Evolutionary conservation across 2,113 vertebrate genomes (phyloP), one percentile per base, ranked within the genome.

Genomic region (Oriolus oriolus): DNA sequence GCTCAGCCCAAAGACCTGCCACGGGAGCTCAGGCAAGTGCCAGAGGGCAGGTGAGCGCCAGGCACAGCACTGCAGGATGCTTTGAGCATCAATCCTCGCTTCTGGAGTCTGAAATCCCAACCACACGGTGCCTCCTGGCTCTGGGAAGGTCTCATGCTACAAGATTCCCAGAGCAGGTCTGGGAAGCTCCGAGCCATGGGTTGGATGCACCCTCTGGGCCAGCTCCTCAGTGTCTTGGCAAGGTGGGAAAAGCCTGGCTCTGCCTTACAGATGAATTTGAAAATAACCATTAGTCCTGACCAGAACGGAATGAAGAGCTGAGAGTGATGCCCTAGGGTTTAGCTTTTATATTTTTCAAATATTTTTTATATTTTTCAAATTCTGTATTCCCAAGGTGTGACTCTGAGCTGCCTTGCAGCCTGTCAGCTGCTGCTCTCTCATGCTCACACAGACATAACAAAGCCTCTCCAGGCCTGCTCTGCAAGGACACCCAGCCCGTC

Each of bases 261-360:
- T 26, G 1, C 33, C 21, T 69, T 30, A 30, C 3, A 30, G 41
- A 5, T 15, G 21, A 39, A 21, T 44, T 33, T 5, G 39, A 63
- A 49, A 49, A 41, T 4, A 27, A 13, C 7, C 59, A 28, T 21
- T 2, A 22, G 6, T 3, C 21, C 45, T 49, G 31, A 21, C 9
- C 47, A n/a, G 6, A 44, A 37, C 0, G 0, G 15, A 82, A 42
- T 0, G 0, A 35, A 78, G 63, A 59, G 22, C 42, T 35, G 12
- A n/a, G n/a, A n/a, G n/a, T n/a, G n/a, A n/a, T n/a, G n/a, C n/a
- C n/a, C n/a, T n/a, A n/a, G n/a, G n/a, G n/a, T n/a, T n/a, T n/a
- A n/a, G n/a, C n/a, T n/a, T n/a, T n/a, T n/a, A n/a, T n/a, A n/a
- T n/a, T n/a, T n/a, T n/a, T n/a, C n/a, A n/a, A n/a, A n/a, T n/a